Base-by-base conservation (phyloP, 1,140 invertebrate species). In the Drosophila watanabei region DNA sequence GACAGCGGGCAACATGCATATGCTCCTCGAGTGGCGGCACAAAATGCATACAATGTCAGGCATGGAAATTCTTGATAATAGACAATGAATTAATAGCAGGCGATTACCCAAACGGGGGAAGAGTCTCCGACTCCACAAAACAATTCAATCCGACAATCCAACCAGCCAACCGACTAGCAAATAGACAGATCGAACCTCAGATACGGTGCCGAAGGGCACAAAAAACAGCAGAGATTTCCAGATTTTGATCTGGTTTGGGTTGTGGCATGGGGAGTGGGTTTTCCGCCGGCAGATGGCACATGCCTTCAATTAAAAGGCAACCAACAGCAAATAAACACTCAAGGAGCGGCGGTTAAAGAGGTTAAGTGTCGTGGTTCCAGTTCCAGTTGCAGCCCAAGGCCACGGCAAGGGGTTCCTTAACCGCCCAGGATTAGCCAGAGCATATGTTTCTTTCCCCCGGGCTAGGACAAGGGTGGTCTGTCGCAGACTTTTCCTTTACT, bases 1-100 rank as follows among this genome's bases (percentile, higher is more conserved):
- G 48, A 11, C 58, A 63, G 75, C 73, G 54, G 73, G 84, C 76
- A 75, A 73, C 84, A 88, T 82, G 69, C 84, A 88, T 79, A 68
- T 75, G 68, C 54, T 68, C 60, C 77, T 75, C 65, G 71, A 78
- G 85, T 75, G 80, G 61, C 75, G 75, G 68, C 71, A 80, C 86
- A 85, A 90, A 90, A 90, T 90, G 82, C 86, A 90, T 90, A 90
- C 86, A 90, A 91, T 90, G 82, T 90, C 79, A 72, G 79, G 79
- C 86, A 90, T 86, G 86, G 82, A 65, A 85, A 76, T 77, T 80
- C 76, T 62, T 62, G 79, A 90, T 90, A 91, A 91, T 90, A 75
- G 86, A 90, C 86, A 86, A 91, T 90, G 86, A 90, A 90, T 90
- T 90, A 90, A 90, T 91, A 77, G 87, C 86, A 82, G 86, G 75